Conservation (phyloP, 1,140 invertebrate genomes). For the Campoletis sonorensis region DNA sequence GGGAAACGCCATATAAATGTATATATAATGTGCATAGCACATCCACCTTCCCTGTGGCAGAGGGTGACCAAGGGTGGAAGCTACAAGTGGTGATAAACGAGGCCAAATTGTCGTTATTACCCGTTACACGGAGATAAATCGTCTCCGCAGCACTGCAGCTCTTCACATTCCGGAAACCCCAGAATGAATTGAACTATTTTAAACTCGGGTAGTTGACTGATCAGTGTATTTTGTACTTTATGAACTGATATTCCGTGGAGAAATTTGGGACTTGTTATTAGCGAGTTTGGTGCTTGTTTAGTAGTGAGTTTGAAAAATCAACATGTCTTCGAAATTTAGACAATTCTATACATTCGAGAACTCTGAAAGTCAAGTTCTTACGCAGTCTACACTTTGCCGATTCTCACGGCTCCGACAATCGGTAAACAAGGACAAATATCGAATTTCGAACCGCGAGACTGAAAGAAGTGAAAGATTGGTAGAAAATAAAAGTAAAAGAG, state of each 20-base stretch:
- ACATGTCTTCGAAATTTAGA: too few relatives aligned
- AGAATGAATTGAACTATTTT: slow-evolving; percentile 16
- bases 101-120: slow-evolving; percentile 72
- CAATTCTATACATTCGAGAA: too few relatives aligned
- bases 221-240: slow-evolving; percentile 5
- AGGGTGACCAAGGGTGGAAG: slow-evolving; percentile 67
- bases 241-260: not conserved
- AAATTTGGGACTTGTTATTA: too few relatives aligned
- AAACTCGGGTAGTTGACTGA: slow-evolving; percentile 19
- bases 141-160: slow-evolving; percentile 43
- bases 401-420: too few relatives aligned
- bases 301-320: too few relatives aligned
- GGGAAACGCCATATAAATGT: not conserved
- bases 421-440: too few relatives aligned
- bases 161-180: not conserved
- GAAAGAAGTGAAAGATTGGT: too few relatives aligned
- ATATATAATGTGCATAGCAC: slow-evolving; percentile 7
- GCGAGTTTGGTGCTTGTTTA: too few relatives aligned
- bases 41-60: not conserved
- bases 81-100: slow-evolving; percentile 77
- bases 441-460: too few relatives aligned
- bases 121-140: slow-evolving; percentile 62
- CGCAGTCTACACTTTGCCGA: too few relatives aligned
- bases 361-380: too few relatives aligned
- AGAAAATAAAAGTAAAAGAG: too few relatives aligned